A percentile compares a stretch with the other conserved stretches of the same genome.
These are phyloP conservation scores for Zosterops hypoxanthus DNA, from an alignment of 2,113 vertebrate species.

Conservation along the genomic window DNA sequence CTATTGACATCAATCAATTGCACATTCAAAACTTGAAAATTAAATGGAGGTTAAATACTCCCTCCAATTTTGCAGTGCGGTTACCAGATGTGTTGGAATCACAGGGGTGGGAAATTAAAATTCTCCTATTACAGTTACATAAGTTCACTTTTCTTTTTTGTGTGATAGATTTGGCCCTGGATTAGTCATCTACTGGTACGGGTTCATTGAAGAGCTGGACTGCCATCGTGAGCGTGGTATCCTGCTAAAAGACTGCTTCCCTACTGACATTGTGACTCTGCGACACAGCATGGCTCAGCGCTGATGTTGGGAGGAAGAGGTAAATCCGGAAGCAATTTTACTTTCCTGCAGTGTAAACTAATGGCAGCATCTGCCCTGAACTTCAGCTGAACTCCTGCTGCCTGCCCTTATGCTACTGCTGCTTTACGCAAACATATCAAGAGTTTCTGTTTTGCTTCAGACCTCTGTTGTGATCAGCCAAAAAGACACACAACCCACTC, in stretches of 20 bases:
- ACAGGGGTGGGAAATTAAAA: not conserved
- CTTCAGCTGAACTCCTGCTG: constrained; percentile 88
- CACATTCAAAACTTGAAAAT: not conserved
- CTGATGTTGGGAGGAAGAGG: constrained; percentile 65
- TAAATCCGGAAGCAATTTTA: constrained; percentile 90
- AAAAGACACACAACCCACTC: constrained; percentile 77
- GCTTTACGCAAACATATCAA: constrained; percentile 80
- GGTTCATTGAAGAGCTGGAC: constrained; percentile 95
- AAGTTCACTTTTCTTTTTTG: not conserved
- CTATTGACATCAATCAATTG: not conserved
- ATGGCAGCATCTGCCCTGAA: constrained; percentile 89
- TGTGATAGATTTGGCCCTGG: constrained; percentile 91
- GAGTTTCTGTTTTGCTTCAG: constrained; percentile 84
- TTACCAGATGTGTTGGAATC: not conserved
- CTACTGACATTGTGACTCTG: constrained; percentile 91
- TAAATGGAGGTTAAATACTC: not conserved
- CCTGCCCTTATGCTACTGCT: constrained; percentile 69
- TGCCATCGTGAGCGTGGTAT: constrained; percentile 94
- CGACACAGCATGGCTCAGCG: constrained; percentile 72
- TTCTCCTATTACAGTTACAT: not conserved
- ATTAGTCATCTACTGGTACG: constrained; percentile 98
- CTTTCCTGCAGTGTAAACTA: constrained; percentile 84
- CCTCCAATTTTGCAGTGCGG: not conserved
- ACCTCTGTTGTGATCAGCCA: constrained; percentile 76
- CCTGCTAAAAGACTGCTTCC: constrained; percentile 94